These are phyloP conservation scores for Pycnonotus jocosus DNA, from an alignment of 2,113 vertebrate genomes.

Conservation along the genomic window DNA sequence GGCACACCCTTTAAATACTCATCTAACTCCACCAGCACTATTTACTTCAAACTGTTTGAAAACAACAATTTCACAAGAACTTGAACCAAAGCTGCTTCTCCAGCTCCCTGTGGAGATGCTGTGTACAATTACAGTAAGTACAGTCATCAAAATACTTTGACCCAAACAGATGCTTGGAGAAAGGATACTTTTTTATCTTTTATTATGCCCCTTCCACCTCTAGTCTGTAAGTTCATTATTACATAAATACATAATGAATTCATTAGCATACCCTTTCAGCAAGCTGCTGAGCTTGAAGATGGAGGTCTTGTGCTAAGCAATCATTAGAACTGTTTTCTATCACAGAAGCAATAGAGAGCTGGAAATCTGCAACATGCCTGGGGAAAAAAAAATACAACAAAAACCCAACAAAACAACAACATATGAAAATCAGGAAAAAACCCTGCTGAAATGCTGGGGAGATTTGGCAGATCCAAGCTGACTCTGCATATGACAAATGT, in stretches of 20 bases:
- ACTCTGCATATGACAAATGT: background rate
- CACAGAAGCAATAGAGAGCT: constrained; percentile 74
- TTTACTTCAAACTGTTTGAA: background rate
- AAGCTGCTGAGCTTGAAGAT: constrained; percentile 73
- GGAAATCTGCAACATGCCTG: constrained; percentile 81
- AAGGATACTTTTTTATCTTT: background rate
- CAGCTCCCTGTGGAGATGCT: background rate
- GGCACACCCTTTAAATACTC: background rate
- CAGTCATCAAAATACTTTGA: background rate
- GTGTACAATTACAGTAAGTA: background rate
- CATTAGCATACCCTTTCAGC: constrained; percentile 73
- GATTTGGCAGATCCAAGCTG: background rate
- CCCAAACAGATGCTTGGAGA: background rate
- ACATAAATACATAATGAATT: background rate
- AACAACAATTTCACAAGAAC: background rate
- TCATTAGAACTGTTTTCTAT: constrained; percentile 39
- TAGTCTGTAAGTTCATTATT: background rate
- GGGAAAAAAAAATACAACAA: background rate
- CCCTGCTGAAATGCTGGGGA: background rate
- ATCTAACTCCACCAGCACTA: background rate
- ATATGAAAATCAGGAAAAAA: background rate
- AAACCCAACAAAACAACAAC: background rate
- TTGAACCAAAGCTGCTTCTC: background rate
- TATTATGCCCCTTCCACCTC: background rate
- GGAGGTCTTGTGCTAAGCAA: constrained; percentile 57